Evolutionary conservation across 2,888 invertebrate genomes (phyloP).

Genomic region (Sminthurides aquaticus): DNA sequence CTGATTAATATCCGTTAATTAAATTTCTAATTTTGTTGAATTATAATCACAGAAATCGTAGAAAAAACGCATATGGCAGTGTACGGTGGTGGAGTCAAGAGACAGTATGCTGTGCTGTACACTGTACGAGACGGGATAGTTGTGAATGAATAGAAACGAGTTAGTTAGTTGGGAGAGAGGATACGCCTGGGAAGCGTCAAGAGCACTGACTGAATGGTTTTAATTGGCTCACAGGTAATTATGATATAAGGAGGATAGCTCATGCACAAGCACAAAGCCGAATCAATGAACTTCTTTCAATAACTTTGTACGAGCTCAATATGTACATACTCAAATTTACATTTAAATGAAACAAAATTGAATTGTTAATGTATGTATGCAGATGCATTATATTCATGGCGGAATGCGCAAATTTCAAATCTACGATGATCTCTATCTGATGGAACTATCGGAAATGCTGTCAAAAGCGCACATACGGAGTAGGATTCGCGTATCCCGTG

Average conservation of each 20-base stretch:
- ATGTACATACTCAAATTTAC: no score
- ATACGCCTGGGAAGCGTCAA: slow-evolving; percentile 28
- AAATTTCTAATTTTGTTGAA: no score
- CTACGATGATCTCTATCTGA: slow-evolving; percentile 27
- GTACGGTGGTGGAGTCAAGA: slow-evolving; percentile 32
- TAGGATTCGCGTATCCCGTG: slow-evolving; percentile 6
- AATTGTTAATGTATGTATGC: no score
- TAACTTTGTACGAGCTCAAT: no score
- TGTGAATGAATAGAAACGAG: slow-evolving; percentile 27
- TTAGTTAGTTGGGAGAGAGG: slow-evolving; percentile 13
- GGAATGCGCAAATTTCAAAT: slow-evolving; percentile 27
- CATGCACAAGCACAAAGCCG: no score
- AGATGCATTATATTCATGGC: slow-evolving; percentile 34
- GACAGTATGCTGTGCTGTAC: slow-evolving; percentile 29
- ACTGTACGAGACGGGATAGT: slow-evolving; percentile 14
- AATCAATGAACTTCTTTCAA: no score
- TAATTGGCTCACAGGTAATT: slow-evolving; percentile 30
- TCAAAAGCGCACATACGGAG: slow-evolving; percentile 23
- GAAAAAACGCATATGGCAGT: slow-evolving; percentile 24
- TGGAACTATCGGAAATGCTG: slow-evolving; percentile 21
- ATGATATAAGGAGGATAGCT: no score
- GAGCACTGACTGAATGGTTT: slow-evolving; percentile 32
- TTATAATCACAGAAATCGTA: slow-evolving; percentile 13
- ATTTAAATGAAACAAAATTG: no score
- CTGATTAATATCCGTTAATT: no score